These are phyloP conservation scores for Villa cingulata DNA, from an alignment of 2,888 invertebrate species.

Conservation along the genomic window DNA sequence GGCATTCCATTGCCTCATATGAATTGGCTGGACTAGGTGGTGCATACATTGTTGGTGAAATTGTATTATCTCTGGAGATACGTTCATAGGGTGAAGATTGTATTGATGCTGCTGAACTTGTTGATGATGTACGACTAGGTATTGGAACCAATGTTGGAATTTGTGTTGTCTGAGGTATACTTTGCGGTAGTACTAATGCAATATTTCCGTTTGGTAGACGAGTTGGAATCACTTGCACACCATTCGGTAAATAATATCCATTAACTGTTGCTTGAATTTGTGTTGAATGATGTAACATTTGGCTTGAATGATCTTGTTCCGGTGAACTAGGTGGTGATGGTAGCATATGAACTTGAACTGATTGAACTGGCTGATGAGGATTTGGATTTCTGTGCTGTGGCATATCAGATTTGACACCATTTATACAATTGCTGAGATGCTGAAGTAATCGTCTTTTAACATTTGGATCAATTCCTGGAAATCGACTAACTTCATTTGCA, in stretches of 20 bases:
- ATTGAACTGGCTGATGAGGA: constrained; percentile 20
- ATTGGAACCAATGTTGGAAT: constrained; percentile 60
- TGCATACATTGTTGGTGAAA: constrained; percentile 41
- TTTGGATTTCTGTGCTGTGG: constrained; percentile 18
- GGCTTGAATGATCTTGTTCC: constrained; percentile 26
- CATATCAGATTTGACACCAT: constrained; percentile 33
- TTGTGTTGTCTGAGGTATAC: constrained; percentile 40
- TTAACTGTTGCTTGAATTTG: constrained; percentile 36
- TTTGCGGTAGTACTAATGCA: constrained; percentile 62
- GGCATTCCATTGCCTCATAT: constrained; percentile 36
- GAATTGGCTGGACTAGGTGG: constrained; percentile 43
- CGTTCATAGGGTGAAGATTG: constrained; percentile 37
- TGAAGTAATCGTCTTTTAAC: constrained; percentile 59
- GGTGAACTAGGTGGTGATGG: constrained; percentile 37
- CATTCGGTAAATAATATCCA: constrained; percentile 52
- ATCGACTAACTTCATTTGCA: constrained; percentile 65
- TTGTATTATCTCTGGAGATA: constrained; percentile 33
- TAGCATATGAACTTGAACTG: constrained; percentile 45
- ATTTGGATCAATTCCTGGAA: constrained; percentile 58
- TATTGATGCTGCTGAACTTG: constrained; percentile 53
- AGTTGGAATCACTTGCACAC: constrained; percentile 67
- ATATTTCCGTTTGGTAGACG: constrained; percentile 71
- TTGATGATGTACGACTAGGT: constrained; percentile 59
- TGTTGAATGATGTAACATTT: constrained; percentile 17
- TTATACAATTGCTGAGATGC: constrained; percentile 60